Base-by-base conservation (phyloP, 64 coral and sea anemone species). In the Pocillopora verrucosa region DNA sequence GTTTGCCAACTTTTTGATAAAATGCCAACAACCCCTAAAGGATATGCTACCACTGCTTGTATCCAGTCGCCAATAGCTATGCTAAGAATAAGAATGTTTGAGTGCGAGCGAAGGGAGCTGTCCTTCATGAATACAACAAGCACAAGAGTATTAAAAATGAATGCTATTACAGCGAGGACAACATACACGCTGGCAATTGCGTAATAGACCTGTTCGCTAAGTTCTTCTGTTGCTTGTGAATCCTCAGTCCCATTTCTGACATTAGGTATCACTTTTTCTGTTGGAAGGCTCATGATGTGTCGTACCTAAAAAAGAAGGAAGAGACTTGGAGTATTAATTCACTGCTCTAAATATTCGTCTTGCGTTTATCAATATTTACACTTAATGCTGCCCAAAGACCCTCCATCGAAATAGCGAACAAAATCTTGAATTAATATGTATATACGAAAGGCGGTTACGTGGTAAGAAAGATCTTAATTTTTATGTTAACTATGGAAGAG, bases 11-110 rank as follows among this genome's bases (percentile, higher is more conserved):
- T 20, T 0, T 20, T 19, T 13, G 65, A 57, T n/a, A n/a, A 37
- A 56, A 72, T 85, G 20, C 63, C 37, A 38, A 85, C 4, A 72
- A 85, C 19, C 16, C 64, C 82, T 3, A 85, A 45, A 22, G 82
- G 82, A 72, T 22, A 85, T 11, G 82, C 82, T 13, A 85, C 7
- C 4, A 70, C 37, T 15, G 65, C 82, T 41, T 85, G 82, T 16
- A 85, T 37, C 82, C 82, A 85, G 57, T 85, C 82, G 30, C 37
- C 82, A 36, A 85, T 7, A 11, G 82, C 64, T 9, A 85, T 85
- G 22, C 82, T 85, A 16, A 85, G 62, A 10, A 85, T 85, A 11
- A 85, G 63, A 15, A 10, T 70, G 65, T 72, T 85, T 1, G 82
- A 85, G 22, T 4, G 38, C 10, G 61, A 38, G 2, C 82, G 65